Evolutionary conservation across 2,113 vertebrate genomes (phyloP).

Genomic region (Poicephalus meyeri): DNA sequence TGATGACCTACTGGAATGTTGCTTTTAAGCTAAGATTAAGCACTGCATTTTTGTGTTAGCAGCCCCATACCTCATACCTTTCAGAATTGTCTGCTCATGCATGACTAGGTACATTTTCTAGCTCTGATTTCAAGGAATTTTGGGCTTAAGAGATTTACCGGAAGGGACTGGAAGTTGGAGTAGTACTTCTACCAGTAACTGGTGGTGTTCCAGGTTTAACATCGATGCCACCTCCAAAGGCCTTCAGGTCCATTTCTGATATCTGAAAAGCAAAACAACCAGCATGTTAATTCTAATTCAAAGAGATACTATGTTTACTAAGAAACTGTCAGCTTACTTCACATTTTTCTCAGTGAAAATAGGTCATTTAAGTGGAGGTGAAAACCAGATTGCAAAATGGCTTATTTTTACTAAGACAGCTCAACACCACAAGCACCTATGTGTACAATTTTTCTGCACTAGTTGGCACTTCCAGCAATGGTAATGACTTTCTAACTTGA

Average conservation of each 20-base stretch:
- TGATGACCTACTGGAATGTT: background rate
- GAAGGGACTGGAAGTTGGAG: constrained; percentile 96
- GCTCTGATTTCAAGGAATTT: constrained; percentile 16
- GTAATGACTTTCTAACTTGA: background rate
- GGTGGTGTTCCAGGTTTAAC: constrained; percentile 96
- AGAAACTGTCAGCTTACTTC: background rate
- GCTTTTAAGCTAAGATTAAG: background rate
- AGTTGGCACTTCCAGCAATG: background rate
- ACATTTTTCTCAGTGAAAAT: background rate
- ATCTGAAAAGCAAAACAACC: constrained; percentile 77
- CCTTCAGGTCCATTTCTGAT: constrained; percentile 95
- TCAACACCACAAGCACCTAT: background rate
- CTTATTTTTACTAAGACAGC: background rate
- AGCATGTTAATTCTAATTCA: background rate
- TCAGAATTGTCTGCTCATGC: background rate
- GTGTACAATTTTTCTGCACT: background rate
- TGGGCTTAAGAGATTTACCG: constrained; percentile 76
- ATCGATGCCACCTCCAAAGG: constrained; percentile 92
- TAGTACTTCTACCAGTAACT: constrained; percentile 88
- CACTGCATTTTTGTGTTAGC: background rate
- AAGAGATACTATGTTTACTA: background rate
- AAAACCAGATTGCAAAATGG: background rate
- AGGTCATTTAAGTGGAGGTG: background rate
- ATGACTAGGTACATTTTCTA: background rate
- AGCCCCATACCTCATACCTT: background rate